These are phyloP conservation scores for Galleria mellonella DNA, from an alignment of 1,140 invertebrate genomes.

Conservation along the genomic window DNA sequence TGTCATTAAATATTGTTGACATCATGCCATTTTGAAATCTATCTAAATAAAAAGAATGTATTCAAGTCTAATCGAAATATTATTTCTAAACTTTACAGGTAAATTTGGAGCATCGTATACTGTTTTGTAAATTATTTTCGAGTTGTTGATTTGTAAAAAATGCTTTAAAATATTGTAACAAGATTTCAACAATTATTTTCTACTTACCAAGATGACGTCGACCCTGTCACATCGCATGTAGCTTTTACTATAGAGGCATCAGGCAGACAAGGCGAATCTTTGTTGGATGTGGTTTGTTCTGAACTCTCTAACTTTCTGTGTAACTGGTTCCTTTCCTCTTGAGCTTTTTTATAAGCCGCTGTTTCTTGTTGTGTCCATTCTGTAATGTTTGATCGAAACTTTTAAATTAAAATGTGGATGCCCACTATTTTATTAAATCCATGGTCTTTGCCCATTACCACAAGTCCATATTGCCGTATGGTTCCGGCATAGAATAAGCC, in stretches of 20 bases:
- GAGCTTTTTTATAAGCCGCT: constrained; percentile 47
- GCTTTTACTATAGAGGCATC: constrained; percentile 31
- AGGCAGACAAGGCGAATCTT: constrained; percentile 19
- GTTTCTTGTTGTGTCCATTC: constrained; percentile 58
- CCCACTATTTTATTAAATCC: no score
- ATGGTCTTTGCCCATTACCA: no score
- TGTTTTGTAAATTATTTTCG: background rate
- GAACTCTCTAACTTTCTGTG: constrained; percentile 24
- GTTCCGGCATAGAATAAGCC: no score
- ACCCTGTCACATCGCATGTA: constrained; percentile 24
- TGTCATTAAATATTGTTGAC: background rate
- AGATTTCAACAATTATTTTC: background rate
- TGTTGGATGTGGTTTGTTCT: constrained; percentile 20
- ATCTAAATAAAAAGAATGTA: no score
- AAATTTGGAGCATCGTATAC: no score
- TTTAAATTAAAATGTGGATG: no score
- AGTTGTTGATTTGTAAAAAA: no score
- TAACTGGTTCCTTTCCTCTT: constrained; percentile 40
- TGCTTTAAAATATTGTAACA: no score
- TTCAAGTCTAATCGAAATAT: no score
- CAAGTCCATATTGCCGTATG: no score
- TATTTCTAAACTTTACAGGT: no score
- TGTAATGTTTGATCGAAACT: constrained; percentile 10
- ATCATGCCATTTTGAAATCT: background rate
- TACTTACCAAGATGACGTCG: constrained; percentile 39